A percentile compares a stretch with the other conserved stretches of the same genome.
Conservation (phyloP, 2,113 vertebrate genomes). For the Marcusenius ussheri region DNA sequence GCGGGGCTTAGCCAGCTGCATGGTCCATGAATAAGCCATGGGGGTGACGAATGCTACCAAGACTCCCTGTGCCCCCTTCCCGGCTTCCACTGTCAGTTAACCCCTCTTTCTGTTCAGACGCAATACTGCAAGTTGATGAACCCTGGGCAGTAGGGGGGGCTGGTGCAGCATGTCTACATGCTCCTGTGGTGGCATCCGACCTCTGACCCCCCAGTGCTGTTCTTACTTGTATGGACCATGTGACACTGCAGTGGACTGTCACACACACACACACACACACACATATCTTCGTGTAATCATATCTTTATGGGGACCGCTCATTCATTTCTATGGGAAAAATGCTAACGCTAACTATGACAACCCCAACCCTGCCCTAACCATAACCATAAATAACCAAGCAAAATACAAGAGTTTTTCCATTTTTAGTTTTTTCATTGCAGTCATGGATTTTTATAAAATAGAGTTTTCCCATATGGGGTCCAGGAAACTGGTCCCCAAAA, state of each 20-base stretch:
- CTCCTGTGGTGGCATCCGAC: neutral
- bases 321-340: no score
- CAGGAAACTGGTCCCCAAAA: no score
- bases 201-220: neutral
- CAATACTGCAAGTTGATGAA: neutral
- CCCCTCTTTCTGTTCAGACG: neutral
- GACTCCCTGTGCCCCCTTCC: neutral
- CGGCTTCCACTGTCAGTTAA: neutral
- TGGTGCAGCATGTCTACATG: neutral
- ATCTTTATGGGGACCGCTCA: no score
- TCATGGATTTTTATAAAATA: no score
- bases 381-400: no score
- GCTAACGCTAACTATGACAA: no score
- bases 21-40: neutral
- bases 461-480: no score
- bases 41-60: neutral
- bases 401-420: no score
- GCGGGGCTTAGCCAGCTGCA: neutral
- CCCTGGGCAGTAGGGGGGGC: neutral
- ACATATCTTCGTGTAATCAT: neutral
- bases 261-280: neutral
- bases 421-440: no score
- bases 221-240: neutral
- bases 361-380: no score
- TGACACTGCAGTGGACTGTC: neutral